Percentiles rank a stretch among this genome's conserved stretches.
These are phyloP conservation scores for Parthenolecanium corni DNA, from an alignment of 2,888 invertebrate genomes.

Conservation along the genomic window DNA sequence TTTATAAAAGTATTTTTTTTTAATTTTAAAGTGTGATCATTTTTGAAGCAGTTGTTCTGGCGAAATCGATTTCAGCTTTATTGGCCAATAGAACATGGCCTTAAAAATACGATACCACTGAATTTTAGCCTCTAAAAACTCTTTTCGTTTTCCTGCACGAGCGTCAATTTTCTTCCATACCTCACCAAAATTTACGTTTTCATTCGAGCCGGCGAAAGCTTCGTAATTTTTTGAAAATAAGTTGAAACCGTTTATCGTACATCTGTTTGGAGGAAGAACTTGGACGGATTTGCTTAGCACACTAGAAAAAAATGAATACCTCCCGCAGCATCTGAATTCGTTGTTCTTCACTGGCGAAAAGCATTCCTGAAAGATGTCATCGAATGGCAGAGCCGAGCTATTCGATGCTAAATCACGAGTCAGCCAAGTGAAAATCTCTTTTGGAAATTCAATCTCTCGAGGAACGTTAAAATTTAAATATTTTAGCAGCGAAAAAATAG, in stretches of 20 bases:
- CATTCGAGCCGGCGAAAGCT: neutral
- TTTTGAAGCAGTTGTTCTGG: neutral
- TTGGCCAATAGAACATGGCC: neutral
- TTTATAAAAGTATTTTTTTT: too few relatives aligned
- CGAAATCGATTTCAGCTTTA: neutral
- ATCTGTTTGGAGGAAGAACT: neutral
- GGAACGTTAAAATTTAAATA: too few relatives aligned
- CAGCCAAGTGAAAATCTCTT: too few relatives aligned
- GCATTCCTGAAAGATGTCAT: too few relatives aligned
- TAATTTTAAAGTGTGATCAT: too few relatives aligned
- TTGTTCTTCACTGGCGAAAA: too few relatives aligned
- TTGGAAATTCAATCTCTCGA: too few relatives aligned
- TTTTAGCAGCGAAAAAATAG: too few relatives aligned
- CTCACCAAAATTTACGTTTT: neutral
- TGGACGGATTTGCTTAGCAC: neutral
- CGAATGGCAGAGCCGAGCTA: too few relatives aligned
- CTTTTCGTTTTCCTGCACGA: neutral
- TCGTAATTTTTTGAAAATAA: neutral
- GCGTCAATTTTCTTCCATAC: neutral
- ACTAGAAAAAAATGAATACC: neutral
- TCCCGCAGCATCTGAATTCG: too few relatives aligned
- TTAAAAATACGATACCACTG: neutral
- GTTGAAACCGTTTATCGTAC: neutral
- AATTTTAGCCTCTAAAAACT: neutral
- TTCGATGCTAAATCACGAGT: too few relatives aligned